Base-by-base conservation (phyloP, 2,113 vertebrate genomes). In the Colaptes auratus region DNA sequence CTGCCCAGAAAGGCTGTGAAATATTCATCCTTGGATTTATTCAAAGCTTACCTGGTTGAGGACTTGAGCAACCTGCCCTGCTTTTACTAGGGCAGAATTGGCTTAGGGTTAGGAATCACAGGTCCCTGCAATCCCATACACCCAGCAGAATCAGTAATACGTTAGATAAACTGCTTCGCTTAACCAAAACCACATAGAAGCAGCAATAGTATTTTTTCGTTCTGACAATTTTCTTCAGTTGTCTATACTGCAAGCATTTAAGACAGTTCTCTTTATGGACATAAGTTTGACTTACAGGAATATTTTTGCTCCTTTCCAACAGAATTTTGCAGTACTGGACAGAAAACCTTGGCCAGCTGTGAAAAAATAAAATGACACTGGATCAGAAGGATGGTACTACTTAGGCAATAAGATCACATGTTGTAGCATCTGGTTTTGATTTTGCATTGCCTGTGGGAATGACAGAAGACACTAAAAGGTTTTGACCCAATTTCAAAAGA, bases 201-300 rank as follows among this genome's bases (percentile, higher is more conserved):
- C 6, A 70, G 3, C 4, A 31, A 14, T 9, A 0, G 10, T 23
- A 12, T 16, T 1, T 8, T 65, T 5, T 31, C 28, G 31, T 15
- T 2, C 16, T 58, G 8, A 25, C 50, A 55, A 2, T 33, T 69
- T 86, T 73, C 3, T 39, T 46, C 20, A 27, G 7, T 6, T 36
- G 7, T 56, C 18, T 12, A 12, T 27, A n/a, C 12, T 16, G 8
- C 4, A 69, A 46, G 3, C 4, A 13, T 69, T 69, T 64, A 19
- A 64, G 15, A 55, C 10, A 14, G 15, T 53, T 74, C 5, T 42
- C 11, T 60, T 78, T 48, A 21, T 3, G 9, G 31, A 55, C 16
- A 6, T 7, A 39, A 58, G 2, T 28, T n/a, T 31, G 10, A 72
- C 14, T 2, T 58, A 3, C 5, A 9, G 35, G 4, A 67, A 58